A percentile compares a stretch with the other conserved stretches of the same genome.
Conservation (phyloP, 2,797 vertebrate species). For the Pogoniulus pusillus region DNA sequence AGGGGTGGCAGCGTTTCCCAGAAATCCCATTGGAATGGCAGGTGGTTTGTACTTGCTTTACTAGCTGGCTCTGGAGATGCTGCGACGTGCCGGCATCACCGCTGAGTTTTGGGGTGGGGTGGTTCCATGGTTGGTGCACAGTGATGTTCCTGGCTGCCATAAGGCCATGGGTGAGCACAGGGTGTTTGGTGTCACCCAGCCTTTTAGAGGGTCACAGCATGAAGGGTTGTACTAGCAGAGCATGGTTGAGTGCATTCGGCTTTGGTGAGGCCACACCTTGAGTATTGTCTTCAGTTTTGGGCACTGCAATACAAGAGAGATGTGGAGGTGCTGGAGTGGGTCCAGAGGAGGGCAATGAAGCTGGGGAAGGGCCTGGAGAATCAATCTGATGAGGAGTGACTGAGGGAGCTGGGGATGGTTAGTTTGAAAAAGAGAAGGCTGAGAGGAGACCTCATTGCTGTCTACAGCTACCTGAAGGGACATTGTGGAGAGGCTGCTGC, state of each 20-base stretch:
- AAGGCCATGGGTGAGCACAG: not conserved
- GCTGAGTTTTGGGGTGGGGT: not conserved
- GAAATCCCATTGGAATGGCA: not conserved
- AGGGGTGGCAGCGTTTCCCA: not conserved
- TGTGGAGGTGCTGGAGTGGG: too few relatives aligned
- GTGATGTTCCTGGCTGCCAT: not conserved
- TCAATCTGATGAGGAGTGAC: too few relatives aligned
- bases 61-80: not conserved
- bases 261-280: too few relatives aligned
- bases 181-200: rapidly evolving
- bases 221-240: not conserved
- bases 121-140: rapidly evolving
- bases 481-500: too few relatives aligned
- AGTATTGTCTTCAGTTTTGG: too few relatives aligned
- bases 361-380: too few relatives aligned
- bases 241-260: not conserved
- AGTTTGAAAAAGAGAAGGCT: too few relatives aligned
- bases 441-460: too few relatives aligned
- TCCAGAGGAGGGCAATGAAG: too few relatives aligned
- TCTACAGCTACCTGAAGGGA: too few relatives aligned
- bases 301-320: too few relatives aligned
- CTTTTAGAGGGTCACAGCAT: not conserved
- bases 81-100: not conserved
- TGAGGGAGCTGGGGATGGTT: too few relatives aligned
- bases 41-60: not conserved